Base-by-base conservation (phyloP, 2,113 vertebrate genomes). In the Garra rufa region DNA sequence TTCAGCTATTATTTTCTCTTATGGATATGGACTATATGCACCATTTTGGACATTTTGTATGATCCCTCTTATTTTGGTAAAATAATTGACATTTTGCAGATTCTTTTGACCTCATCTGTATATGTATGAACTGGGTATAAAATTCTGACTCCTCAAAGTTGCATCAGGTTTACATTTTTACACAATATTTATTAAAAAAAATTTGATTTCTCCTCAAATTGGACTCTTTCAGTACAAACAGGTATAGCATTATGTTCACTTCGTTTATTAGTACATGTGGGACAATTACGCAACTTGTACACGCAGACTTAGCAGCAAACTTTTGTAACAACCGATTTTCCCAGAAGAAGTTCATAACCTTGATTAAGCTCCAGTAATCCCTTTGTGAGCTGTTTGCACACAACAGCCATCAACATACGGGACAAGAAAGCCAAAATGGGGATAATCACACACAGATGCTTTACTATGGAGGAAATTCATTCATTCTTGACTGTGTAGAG, bases 361-460 rank as follows among this genome's bases (percentile, higher is more conserved):
- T 24, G 8, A 50, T 17, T 55, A 67, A 80, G 69, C 82, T 76
- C 61, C 26, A 44, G 26, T 83, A 85, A 83, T 87, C 75, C 55
- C 38, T 59, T 28, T 9, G 52, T 41, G 50, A 67, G 24, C 48
- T 76, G 81, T 88, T 83, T 71, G 76, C 84, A 75, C 67, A 71
- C 79, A 82, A 65, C 41, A 79, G 74, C 55, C 43, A 44, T 75
- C 57, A 83, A 38, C 24, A 15, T 57, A 67, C 5, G 2, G n/a
- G n/a, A 21, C 67, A 81, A 50, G 26, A 57, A 65, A 59, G 30
- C 10, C 24, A 24, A 63, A 34, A 55, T 46, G 21, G 19, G 65
- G 57, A 81, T 81, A 55, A 76, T 67, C 61, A 76, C 48, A 81
- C 17, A 43, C 71, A 76, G 43, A 38, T 61, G 46, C 28, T 38